phyloP scores from a whole-genome alignment of 1,140 invertebrate species.

The Drosophila pseudoananassae region DNA sequence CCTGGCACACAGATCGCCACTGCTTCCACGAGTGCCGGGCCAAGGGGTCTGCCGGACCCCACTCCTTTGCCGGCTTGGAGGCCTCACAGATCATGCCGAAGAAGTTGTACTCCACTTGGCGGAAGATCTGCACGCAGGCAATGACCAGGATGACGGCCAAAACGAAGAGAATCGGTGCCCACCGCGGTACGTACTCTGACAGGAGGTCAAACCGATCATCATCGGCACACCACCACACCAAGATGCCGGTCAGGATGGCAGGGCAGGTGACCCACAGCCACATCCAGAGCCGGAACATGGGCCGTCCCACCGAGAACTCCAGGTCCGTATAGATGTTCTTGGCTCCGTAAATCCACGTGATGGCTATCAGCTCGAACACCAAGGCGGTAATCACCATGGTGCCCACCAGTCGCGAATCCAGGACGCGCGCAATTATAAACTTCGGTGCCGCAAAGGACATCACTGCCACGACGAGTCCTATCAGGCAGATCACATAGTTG shows the following conservation, averaged over 20 bases:
- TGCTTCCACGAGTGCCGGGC: constrained; percentile 83
- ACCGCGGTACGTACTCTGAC: constrained; percentile 71
- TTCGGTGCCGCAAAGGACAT: constrained; percentile 74
- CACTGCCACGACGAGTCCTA: constrained; percentile 73
- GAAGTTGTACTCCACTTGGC: constrained; percentile 84
- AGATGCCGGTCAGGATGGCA: constrained; percentile 69
- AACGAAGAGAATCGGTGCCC: constrained; percentile 78
- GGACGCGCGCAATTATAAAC: constrained; percentile 71
- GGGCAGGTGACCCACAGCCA: constrained; percentile 77
- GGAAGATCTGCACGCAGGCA: constrained; percentile 79
- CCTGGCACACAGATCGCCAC: constrained; percentile 82
- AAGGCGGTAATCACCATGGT: constrained; percentile 75
- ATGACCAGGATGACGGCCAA: constrained; percentile 73
- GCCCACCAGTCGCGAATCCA: constrained; percentile 78
- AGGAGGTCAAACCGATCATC: constrained; percentile 77
- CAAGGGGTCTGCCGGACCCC: constrained; percentile 82
- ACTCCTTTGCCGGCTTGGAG: constrained; percentile 82
- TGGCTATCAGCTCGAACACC: constrained; percentile 80
- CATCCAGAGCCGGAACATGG: constrained; percentile 81
- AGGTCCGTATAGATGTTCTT: constrained; percentile 83
- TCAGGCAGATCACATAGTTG: constrained; percentile 79
- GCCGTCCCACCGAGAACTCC: constrained; percentile 82
- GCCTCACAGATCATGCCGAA: constrained; percentile 84
- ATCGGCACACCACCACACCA: constrained; percentile 83
- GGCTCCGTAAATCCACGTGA: constrained; percentile 82